Conservation (phyloP, 2,113 vertebrate genomes). For the Bujurquina vittata region DNA sequence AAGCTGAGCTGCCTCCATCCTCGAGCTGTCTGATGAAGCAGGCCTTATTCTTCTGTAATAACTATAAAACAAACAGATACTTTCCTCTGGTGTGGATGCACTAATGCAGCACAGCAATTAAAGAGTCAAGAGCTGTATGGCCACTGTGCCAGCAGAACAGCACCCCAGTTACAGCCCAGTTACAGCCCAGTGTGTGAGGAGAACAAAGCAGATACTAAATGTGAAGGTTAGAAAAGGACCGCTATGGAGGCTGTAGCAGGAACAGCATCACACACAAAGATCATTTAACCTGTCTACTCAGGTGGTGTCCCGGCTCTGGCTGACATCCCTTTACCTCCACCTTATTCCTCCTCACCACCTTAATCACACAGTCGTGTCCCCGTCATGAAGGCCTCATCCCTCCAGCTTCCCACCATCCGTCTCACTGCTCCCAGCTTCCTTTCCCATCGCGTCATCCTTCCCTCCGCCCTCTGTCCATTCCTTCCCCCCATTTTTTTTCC, state of each 20-base stretch:
- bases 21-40: not conserved
- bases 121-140: not conserved
- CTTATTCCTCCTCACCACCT: too few relatives aligned
- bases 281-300: too few relatives aligned
- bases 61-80: not conserved
- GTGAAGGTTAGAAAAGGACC: too few relatives aligned
- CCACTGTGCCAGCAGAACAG: not conserved
- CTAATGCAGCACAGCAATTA: too few relatives aligned
- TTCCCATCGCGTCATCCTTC: conserved; percentile 7
- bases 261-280: too few relatives aligned
- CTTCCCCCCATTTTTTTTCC: not conserved
- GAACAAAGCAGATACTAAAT: too few relatives aligned
- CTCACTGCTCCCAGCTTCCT: conserved; percentile 7
- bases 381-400: not conserved
- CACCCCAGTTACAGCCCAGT: too few relatives aligned
- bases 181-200: too few relatives aligned
- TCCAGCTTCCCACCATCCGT: not conserved
- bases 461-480: not conserved
- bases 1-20: not conserved
- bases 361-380: too few relatives aligned
- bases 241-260: too few relatives aligned
- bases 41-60: not conserved
- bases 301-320: too few relatives aligned
- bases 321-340: too few relatives aligned
- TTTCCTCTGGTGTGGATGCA: not conserved